These are phyloP conservation scores for Albula glossodonta DNA, from an alignment of 2,113 vertebrate species.

Conservation along the genomic window DNA sequence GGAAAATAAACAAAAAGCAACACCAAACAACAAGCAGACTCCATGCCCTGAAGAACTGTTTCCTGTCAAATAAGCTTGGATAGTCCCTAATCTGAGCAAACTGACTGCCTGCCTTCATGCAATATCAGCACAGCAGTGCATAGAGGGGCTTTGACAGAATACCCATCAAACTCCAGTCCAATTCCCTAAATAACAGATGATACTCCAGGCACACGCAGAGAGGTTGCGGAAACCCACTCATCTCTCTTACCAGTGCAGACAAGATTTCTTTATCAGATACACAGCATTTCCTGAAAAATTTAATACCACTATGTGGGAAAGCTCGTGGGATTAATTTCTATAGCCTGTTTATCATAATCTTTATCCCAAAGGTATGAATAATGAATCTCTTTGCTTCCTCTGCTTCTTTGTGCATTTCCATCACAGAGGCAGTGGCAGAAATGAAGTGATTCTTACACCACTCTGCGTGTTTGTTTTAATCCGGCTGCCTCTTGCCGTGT, in stretches of 20 bases:
- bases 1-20: constrained; percentile 20
- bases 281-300: constrained; percentile 56
- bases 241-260: constrained; percentile 65
- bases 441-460: constrained; percentile 21
- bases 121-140: constrained; percentile 30
- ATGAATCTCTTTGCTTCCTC: constrained; percentile 54
- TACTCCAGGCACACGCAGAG: constrained; percentile 12
- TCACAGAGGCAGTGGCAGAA: constrained; percentile 11
- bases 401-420: constrained; percentile 24
- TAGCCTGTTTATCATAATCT: constrained; percentile 78
- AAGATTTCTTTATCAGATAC: constrained; percentile 61
- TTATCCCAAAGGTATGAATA: constrained; percentile 72
- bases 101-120: constrained; percentile 38
- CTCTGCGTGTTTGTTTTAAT: not conserved
- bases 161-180: constrained; percentile 51
- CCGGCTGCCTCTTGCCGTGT: not conserved
- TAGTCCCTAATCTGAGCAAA: constrained; percentile 48
- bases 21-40: constrained; percentile 30
- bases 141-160: constrained; percentile 50
- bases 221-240: constrained; percentile 46
- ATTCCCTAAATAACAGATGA: constrained; percentile 52
- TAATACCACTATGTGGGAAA: constrained; percentile 68
- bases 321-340: constrained; percentile 69
- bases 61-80: constrained; percentile 40
- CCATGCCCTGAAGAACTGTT: not conserved